Conservation (phyloP, 1,140 invertebrate species). For the Heliothis subflexa region DNA sequence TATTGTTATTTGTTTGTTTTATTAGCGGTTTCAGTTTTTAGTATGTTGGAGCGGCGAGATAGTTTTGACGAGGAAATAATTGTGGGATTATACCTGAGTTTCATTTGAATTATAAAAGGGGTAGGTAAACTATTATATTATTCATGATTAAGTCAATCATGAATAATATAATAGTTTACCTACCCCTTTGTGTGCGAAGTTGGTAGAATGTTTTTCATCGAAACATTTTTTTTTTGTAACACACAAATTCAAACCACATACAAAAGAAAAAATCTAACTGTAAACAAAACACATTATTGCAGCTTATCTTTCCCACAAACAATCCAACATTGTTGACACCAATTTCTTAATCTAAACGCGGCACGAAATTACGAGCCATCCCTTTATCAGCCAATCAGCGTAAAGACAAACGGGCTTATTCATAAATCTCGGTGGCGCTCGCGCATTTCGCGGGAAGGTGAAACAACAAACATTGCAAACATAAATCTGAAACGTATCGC, state of each 20-base stretch:
- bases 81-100: neutral
- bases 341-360: constrained; percentile 34
- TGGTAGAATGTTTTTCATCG: too few species aligned
- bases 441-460: constrained; percentile 81
- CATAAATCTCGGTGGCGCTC: constrained; percentile 74
- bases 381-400: constrained; percentile 78
- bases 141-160: neutral
- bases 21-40: constrained; percentile 40
- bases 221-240: too few species aligned
- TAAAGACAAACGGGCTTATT: constrained; percentile 74
- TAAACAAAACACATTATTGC: neutral
- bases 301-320: neutral
- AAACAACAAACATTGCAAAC: constrained; percentile 85
- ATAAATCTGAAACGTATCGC: constrained; percentile 85
- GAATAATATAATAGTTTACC: too few species aligned
- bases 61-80: constrained; percentile 6
- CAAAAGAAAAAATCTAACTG: too few species aligned
- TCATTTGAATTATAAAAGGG: neutral
- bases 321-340: constrained; percentile 16
- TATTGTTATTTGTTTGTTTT: constrained; percentile 44
- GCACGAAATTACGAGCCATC: constrained; percentile 63
- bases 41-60: neutral
- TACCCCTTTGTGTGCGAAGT: too few species aligned
- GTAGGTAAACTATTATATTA: neutral
- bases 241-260: too few species aligned